phyloP scores from a whole-genome alignment of 2,797 vertebrate species.

The Pseudochaenichthys georgianus region DNA sequence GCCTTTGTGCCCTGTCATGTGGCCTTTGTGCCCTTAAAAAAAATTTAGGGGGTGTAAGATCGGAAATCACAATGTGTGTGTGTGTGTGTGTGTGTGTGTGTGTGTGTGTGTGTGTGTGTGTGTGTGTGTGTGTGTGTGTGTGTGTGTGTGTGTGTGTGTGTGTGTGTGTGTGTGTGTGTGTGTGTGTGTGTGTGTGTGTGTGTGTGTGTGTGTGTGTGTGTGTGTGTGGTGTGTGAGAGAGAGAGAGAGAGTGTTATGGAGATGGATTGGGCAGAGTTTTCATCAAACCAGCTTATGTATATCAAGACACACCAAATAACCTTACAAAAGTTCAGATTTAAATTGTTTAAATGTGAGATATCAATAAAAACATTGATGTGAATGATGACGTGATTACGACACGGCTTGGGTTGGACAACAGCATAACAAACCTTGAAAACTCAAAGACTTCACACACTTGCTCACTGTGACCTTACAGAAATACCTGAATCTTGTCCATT shows the following conservation, averaged over 20 bases:
- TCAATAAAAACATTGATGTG: slow-evolving; percentile 13
- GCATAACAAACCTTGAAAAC: slow-evolving; percentile 45
- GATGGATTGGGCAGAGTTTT: slow-evolving; percentile 9
- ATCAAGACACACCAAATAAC: background rate
- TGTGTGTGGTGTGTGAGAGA: too few species aligned
- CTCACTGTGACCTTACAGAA: slow-evolving; percentile 33
- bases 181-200: slow-evolving; percentile 1
- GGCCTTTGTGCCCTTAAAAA: too few species aligned
- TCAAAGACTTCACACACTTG: slow-evolving; percentile 29
- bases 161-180: background rate
- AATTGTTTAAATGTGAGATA: background rate
- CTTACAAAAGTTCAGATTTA: background rate
- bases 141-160: background rate
- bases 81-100: background rate
- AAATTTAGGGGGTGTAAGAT: too few species aligned
- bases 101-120: background rate
- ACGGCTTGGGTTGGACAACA: slow-evolving; percentile 28
- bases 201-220: background rate
- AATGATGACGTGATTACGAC: slow-evolving; percentile 39
- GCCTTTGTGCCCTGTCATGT: too few species aligned
- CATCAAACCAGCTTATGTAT: slow-evolving; percentile 1
- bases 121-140: too few species aligned
- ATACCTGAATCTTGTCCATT: slow-evolving; percentile 23
- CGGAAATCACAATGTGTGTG: slow-evolving; percentile 11
- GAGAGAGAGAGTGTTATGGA: background rate